These are phyloP conservation scores for Cygnus olor DNA, from an alignment of 2,797 vertebrate genomes.

Conservation along the genomic window DNA sequence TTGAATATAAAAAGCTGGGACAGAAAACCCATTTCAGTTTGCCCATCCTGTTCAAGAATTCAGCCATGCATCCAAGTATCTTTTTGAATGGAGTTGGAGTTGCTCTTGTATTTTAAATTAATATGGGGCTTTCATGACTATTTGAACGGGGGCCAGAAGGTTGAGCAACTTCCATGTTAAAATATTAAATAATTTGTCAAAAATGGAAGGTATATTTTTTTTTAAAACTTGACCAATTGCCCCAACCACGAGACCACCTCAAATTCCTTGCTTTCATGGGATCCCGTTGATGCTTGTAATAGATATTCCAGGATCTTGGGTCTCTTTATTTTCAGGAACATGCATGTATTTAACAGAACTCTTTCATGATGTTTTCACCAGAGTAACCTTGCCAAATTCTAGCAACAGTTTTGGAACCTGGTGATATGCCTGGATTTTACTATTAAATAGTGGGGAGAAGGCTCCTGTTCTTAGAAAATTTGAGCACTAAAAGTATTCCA, in stretches of 20 bases:
- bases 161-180: neutral
- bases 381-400: neutral
- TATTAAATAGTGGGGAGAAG: neutral
- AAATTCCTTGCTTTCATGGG: neutral
- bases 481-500: neutral
- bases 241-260: neutral
- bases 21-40: neutral
- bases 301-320: neutral
- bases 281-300: neutral
- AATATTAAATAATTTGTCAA: neutral
- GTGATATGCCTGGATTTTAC: neutral
- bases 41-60: neutral
- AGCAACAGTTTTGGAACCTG: neutral
- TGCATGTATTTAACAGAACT: neutral
- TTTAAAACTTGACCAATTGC: neutral
- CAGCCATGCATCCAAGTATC: accelerated
- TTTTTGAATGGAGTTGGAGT: neutral
- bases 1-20: neutral
- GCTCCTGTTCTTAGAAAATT: neutral
- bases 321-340: neutral
- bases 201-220: accelerated
- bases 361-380: neutral
- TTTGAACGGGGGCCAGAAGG: neutral
- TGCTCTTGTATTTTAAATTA: neutral
- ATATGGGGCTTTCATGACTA: neutral